Base-by-base conservation (phyloP, 1,140 invertebrate species). In the Lordiphosa stackelbergi region DNA sequence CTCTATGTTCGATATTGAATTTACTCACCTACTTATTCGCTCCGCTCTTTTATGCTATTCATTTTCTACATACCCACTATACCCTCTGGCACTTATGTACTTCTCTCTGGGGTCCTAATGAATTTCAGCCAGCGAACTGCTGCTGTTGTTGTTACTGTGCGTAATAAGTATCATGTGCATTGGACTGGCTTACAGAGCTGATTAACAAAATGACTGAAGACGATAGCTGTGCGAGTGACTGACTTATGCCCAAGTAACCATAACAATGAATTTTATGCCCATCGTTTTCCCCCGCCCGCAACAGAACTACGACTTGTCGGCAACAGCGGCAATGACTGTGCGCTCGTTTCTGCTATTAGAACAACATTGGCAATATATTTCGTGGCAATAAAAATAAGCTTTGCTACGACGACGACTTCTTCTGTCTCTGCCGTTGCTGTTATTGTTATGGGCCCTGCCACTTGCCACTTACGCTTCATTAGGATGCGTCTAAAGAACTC, bases 351-450 rank as follows among this genome's bases (percentile, higher is more conserved):
- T 81, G 75, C 75, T 81, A 81, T 81, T 81, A 83, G 75, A 81
- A 81, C 75, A 81, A 75, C 75, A 81, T 81, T 81, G 75, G 62
- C 75, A 81, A 81, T 83, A 81, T 81, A 81, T 81, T 75, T 68
- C 58, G 64, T 46, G 75, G 71, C 77, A 83, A 81, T 81, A 81
- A 81, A 83, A 81, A 81, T 83, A 81, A 83, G 75, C 77, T 83
- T 81, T 69, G 66, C 57, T 71, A 79, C 77, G 69, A 81, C n/a
- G 40, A 42, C 40, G 40, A 45, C 22, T 12, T 38, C 35, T 53
- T 46, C 12, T 35, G 43, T 35, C 51, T 41, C 16, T 49, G 24
- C 37, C 43, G 52, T 60, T 55, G 52, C 49, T 70, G 69, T 81
- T 75, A 75, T 81, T 75, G 73, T 75, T 71, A 62, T 71, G 73